A percentile compares a stretch with the other conserved stretches of the same genome.
These are phyloP conservation scores for Halictus rubicundus DNA, from an alignment of 1,140 invertebrate species.

Conservation along the genomic window DNA sequence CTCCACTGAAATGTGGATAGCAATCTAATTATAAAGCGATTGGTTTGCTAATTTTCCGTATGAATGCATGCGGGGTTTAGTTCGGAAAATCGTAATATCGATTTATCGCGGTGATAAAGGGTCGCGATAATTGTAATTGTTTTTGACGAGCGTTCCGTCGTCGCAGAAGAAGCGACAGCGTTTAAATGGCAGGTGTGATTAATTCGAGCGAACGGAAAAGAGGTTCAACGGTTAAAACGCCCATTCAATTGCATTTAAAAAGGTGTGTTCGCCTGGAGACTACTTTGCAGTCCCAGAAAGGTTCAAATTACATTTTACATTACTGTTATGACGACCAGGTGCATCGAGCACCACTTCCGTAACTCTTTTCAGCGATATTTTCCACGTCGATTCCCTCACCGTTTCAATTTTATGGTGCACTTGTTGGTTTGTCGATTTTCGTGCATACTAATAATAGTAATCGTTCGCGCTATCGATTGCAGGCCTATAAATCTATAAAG, in stretches of 20 bases:
- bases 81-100: too few relatives aligned
- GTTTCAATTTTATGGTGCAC: too few relatives aligned
- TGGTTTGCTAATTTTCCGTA: too few relatives aligned
- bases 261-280: constrained; percentile 15
- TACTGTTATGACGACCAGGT: background rate
- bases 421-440: too few relatives aligned
- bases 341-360: background rate
- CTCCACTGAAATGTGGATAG: too few relatives aligned
- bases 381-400: background rate
- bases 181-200: background rate
- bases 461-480: too few relatives aligned
- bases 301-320: constrained; percentile 10
- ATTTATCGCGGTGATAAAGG: too few relatives aligned
- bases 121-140: background rate
- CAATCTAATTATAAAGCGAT: too few relatives aligned
- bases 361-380: too few relatives aligned
- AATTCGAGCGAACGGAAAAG: background rate
- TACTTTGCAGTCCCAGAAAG: background rate
- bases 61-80: too few relatives aligned
- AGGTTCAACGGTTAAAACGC: background rate
- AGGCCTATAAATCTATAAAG: too few relatives aligned
- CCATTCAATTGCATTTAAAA: background rate
- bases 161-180: background rate
- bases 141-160: background rate
- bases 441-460: too few relatives aligned